Evolutionary conservation across 2,797 vertebrate genomes (phyloP), one percentile per base, ranked within the genome.

Genomic region (Acropternis orthonyx): DNA sequence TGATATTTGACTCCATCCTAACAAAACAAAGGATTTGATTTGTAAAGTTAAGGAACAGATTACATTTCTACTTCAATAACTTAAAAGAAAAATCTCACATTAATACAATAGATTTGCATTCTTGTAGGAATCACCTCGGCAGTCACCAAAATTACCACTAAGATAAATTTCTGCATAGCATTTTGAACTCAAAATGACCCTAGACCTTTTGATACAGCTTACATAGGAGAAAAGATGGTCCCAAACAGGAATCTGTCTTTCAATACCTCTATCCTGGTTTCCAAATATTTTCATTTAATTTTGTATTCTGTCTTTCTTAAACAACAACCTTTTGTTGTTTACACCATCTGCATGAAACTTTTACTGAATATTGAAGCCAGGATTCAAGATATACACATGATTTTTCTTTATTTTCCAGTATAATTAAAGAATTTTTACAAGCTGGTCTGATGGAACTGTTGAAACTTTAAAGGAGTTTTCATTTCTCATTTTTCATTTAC

Each of bases 11-110:
- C 44, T 96, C 37, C 48, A 71, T 7, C 12, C 8, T 72, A 95
- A 97, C 24, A 94, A 97, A 95, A 84, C 46, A 80, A 89, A 89
- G 30, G 72, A 74, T 93, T 79, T 75, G 4, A 28, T 63, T 80
- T 21, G 17, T 83, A 5, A 5, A 56, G 23, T 52, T 77, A 96
- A 85, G 7, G 72, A 82, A 41, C 3, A 54, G 77, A 93, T 95
- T 91, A 94, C 68, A 79, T 93, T 95, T 92, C 56, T 39, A 32
- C 19, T 90, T 82, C 39, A 88, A 68, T 55, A 48, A 76, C 78
- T 79, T 93, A 77, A 84, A 34, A 58, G 27, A 62, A 91, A 86
- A 72, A 61, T 67, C 27, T 75, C 78, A 85, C 3, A 2, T 43
- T 95, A 92, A 81, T 37, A 48, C 14, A 41, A 46, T 22, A 75